A percentile compares a stretch with the other conserved stretches of the same genome.
Conservation (phyloP, 2,113 vertebrate genomes). For the Sapayoa aenigma region DNA sequence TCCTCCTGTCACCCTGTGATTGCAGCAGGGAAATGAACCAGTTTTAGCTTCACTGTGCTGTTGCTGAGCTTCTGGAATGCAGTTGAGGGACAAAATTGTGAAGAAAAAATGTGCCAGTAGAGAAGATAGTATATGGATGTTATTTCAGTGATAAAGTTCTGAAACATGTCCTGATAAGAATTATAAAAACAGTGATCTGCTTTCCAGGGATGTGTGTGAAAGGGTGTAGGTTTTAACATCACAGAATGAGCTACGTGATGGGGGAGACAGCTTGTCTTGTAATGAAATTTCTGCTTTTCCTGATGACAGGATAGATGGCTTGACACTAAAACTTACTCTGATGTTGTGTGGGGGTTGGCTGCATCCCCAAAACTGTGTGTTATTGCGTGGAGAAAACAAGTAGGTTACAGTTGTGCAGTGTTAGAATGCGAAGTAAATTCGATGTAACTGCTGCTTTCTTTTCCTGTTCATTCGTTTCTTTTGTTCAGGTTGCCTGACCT, state of each 20-base stretch:
- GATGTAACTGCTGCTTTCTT: background rate
- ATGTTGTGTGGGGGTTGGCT: background rate
- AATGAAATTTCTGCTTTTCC: background rate
- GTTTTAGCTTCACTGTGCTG: background rate
- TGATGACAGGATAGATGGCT: background rate
- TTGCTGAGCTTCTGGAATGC: background rate
- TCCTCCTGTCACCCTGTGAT: background rate
- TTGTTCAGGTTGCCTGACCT: background rate
- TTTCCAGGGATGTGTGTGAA: background rate
- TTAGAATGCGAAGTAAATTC: background rate
- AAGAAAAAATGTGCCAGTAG: background rate
- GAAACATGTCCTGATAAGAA: background rate
- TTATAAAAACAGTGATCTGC: background rate
- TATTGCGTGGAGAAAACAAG: background rate
- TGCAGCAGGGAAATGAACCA: background rate
- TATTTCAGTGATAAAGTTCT: background rate
- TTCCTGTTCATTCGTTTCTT: background rate
- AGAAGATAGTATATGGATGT: background rate
- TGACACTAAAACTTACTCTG: background rate
- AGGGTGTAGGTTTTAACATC: background rate
- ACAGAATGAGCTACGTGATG: background rate
- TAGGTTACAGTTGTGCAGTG: background rate
- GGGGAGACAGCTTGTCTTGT: background rate
- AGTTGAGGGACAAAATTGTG: background rate
- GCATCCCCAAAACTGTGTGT: accelerated